Evolutionary conservation across 2,113 vertebrate species (phyloP), one percentile per base, ranked within the genome.

Genomic region (Hypocryptadius cinnamomeus): DNA sequence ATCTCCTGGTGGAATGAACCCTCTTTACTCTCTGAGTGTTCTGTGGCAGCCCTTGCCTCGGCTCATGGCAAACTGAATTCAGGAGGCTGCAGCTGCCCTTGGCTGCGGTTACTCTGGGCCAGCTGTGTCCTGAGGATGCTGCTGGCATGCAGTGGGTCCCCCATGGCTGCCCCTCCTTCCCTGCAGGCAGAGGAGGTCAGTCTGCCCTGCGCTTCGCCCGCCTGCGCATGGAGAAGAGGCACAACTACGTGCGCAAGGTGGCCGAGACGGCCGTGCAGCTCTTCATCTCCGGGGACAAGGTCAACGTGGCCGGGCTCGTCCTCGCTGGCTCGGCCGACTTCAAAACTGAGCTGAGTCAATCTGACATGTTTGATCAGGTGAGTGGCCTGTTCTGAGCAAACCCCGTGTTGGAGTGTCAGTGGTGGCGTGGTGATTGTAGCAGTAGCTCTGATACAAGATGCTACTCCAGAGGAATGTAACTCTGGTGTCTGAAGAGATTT

Each of bases 311-410:
- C 33, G 99, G 99, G 95, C 98, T 99, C 80, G 99, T 99, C 89
- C 97, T 99, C 90, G 99, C 99, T 87, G 99, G 99, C 17, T 99
- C 99, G 31, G 99, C 99, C 20, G 99, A 99, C 97, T 99, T 99
- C 97, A 99, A 99, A 98, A 99, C 99, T 4, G 99, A 99, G 94
- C 98, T 99, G 91, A 99, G 99, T 95, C 99, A 99, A 56, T 99
- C 99, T 10, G 99, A 99, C 97, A 99, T 99, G 99, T 99, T 99
- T 93, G 99, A 99, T 96, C 99, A 99, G 98, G 99, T 99, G 97
- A 98, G 98, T 76, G 72, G n/a, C 37, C 78, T 73, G 11, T 22
- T 21, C 35, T 71, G 72, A 63, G 66, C 54, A 54, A 9, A 61
- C 31, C 35, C 2, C 6, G 0, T 2, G 16, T 22, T 16, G 2